A percentile compares a stretch with the other conserved stretches of the same genome.
These are phyloP conservation scores for Pachyramphus minor DNA, from an alignment of 2,113 vertebrate species.

Conservation along the genomic window DNA sequence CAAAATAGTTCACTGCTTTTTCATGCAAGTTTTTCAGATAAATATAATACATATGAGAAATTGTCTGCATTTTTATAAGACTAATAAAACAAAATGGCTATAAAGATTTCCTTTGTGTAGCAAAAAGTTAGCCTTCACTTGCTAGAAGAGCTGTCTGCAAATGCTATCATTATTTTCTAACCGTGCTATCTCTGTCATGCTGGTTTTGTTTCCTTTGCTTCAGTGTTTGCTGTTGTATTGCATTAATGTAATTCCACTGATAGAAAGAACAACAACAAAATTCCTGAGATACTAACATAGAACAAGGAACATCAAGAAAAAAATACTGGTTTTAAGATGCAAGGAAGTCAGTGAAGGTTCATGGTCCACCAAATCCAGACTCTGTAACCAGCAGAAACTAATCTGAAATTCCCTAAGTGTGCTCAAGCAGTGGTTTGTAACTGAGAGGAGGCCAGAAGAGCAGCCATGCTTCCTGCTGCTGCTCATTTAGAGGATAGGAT, in stretches of 20 bases:
- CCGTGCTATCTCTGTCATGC: not conserved
- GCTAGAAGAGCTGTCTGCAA: not conserved
- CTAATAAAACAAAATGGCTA: not conserved
- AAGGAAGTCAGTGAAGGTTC: not conserved
- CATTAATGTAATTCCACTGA: not conserved
- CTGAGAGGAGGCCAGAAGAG: not conserved
- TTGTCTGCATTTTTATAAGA: not conserved
- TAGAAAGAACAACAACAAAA: not conserved
- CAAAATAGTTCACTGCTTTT: not conserved
- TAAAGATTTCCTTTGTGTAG: not conserved
- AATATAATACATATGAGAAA: not conserved
- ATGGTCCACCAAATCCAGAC: not conserved
- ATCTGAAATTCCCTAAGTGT: not conserved
- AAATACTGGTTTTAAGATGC: not conserved
- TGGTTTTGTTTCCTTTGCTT: not conserved
- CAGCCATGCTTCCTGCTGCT: not conserved
- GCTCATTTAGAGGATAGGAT: not conserved
- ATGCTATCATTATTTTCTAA: not conserved
- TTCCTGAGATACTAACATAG: accelerated
- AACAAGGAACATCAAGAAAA: not conserved
- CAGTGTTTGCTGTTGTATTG: not conserved
- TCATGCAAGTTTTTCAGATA: not conserved
- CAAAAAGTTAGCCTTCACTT: not conserved
- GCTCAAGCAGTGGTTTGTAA: not conserved
- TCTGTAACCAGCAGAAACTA: not conserved